Conservation (phyloP, 2,797 vertebrate species). For the Syndactyla subalaris region DNA sequence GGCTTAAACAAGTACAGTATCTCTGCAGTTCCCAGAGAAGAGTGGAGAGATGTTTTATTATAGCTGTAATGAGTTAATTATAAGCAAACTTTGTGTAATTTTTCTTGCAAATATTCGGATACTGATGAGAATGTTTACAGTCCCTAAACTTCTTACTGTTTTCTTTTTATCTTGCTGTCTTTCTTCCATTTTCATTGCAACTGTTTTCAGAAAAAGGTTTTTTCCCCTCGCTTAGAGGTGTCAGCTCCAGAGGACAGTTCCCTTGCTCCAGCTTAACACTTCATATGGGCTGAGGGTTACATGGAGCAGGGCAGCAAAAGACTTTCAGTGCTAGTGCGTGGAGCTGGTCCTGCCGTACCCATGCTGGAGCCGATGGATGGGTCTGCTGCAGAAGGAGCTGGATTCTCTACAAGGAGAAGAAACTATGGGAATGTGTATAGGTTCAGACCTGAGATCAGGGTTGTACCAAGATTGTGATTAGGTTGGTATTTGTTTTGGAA, state of each 20-base stretch:
- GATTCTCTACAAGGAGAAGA: neutral
- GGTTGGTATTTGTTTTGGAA: neutral
- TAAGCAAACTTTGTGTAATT: neutral
- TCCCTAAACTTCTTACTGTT: neutral
- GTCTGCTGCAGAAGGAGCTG: neutral
- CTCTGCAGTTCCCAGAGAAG: neutral
- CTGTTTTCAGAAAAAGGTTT: neutral
- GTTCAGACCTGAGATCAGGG: neutral
- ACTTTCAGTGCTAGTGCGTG: neutral
- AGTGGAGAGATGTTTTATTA: neutral
- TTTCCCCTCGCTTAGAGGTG: neutral
- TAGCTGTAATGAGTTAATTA: neutral
- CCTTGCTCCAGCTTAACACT: neutral
- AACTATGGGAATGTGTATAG: rapidly evolving
- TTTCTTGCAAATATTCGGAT: neutral
- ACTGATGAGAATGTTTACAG: neutral
- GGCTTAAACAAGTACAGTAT: neutral
- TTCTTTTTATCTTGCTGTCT: neutral
- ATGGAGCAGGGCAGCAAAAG: neutral
- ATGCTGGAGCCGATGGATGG: neutral
- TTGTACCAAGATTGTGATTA: neutral
- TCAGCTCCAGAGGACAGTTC: neutral
- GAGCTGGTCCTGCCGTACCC: neutral
- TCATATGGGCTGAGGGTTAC: neutral
- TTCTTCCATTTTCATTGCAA: neutral